Conservation (phyloP, 2,113 vertebrate genomes). For the Antechinus flavipes region DNA sequence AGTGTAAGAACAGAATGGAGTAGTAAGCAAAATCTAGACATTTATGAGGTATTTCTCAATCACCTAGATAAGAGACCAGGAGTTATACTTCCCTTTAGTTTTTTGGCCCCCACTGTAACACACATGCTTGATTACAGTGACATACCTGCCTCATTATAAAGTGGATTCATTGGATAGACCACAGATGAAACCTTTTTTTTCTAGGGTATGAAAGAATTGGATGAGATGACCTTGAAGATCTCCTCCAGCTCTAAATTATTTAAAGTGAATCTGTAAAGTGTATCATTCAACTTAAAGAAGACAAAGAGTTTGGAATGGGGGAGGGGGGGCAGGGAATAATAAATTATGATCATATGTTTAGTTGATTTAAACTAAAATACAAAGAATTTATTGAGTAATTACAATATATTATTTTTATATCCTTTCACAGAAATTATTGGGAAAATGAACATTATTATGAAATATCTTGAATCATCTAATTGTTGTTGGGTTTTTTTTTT, state of each 20-base stretch:
- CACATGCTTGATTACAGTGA: not conserved
- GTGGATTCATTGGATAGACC: not conserved
- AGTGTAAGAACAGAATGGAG: not conserved
- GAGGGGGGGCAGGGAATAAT: not conserved
- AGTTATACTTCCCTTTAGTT: not conserved
- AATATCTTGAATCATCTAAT: constrained; percentile 23
- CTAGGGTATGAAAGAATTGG: not conserved
- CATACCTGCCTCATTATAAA: not conserved
- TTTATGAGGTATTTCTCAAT: not conserved
- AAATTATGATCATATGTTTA: constrained; percentile 1
- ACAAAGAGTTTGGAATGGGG: not conserved
- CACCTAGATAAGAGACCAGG: not conserved
- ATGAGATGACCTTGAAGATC: not conserved
- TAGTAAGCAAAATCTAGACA: not conserved
- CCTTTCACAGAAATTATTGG: not conserved
- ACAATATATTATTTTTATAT: not conserved
- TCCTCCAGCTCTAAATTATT: not conserved
- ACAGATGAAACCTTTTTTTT: not conserved
- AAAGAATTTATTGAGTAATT: not conserved
- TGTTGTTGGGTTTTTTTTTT: not conserved
- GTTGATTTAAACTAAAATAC: constrained; percentile 40
- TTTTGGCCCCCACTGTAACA: not conserved
- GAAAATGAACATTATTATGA: constrained; percentile 4
- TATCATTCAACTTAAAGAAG: not conserved
- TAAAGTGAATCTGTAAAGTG: not conserved